Conservation (phyloP, 2,888 invertebrate genomes). For the Watsonalla cultraria region DNA sequence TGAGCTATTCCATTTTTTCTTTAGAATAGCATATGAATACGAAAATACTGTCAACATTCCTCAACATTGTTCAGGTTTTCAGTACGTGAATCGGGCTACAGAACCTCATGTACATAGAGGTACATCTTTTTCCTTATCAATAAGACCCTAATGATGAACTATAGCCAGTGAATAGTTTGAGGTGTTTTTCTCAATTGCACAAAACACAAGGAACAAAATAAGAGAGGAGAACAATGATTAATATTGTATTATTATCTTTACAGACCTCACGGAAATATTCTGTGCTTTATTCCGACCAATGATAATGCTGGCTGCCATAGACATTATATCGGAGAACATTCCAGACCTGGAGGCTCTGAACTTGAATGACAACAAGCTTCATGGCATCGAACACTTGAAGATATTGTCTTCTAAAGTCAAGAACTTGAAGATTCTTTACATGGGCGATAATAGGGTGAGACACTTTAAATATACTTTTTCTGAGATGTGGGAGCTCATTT, state of each 20-base stretch:
- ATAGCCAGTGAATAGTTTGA: too few relatives aligned
- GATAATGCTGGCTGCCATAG: constrained; percentile 85
- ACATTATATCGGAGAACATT: constrained; percentile 90
- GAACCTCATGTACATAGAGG: too few relatives aligned
- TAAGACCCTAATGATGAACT: too few relatives aligned
- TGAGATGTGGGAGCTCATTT: neutral
- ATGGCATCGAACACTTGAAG: constrained; percentile 82
- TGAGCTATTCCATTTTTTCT: too few relatives aligned
- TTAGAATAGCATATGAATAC: too few relatives aligned
- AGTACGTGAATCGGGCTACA: too few relatives aligned
- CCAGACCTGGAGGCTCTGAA: constrained; percentile 90
- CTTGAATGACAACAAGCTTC: constrained; percentile 88
- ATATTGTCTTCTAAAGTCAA: constrained; percentile 83
- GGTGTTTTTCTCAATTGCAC: too few relatives aligned
- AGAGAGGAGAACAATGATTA: too few relatives aligned
- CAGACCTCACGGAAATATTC: constrained; percentile 84
- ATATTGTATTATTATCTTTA: constrained; percentile 15
- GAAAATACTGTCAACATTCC: too few relatives aligned
- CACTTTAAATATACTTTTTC: neutral
- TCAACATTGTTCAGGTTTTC: too few relatives aligned
- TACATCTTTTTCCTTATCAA: too few relatives aligned
- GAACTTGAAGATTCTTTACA: constrained; percentile 86
- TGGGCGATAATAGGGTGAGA: constrained; percentile 89
- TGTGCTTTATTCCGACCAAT: constrained; percentile 86
- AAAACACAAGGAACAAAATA: too few relatives aligned